Evolutionary conservation across 2,113 vertebrate genomes (phyloP), one percentile per base, ranked within the genome.

Genomic region (Terrapene triunguis): DNA sequence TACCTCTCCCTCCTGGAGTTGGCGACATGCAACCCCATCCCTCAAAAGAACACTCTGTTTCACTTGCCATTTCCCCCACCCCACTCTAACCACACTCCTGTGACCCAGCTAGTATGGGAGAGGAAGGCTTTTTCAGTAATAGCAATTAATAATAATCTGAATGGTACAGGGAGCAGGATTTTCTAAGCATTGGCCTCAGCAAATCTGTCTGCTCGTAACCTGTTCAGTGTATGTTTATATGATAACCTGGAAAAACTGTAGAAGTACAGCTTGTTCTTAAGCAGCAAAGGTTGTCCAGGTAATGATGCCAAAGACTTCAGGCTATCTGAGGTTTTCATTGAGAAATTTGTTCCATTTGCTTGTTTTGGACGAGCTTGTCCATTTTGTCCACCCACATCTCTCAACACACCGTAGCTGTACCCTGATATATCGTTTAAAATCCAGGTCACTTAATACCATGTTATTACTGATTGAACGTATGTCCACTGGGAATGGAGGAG

Each of bases 381-480:
- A 80, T 4, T 0, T 87, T 96, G 80, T 85, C 5, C 14, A 48
- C 44, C 69, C 4, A 1, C 94, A 94, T 84, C n/a, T 90, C 35
- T 84, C 93, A 90, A 79, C 9, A n/a, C 29, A 78, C 74, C 4
- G 65, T 11, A 89, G 3, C 25, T 24, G 25, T 47, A 78, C 14
- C 42, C 74, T 78, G 25, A 78, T 44, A 27, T 44, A 27, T 76
- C 42, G 5, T 44, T 53, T 89, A 82, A 93, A 95, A 95, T 24
- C 25, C 87, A 87, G 82, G 69, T 82, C 51, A 55, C 87, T 97
- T 95, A 94, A 90, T 84, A 84, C 11, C 79, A 62, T 48, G 95
- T 93, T 94, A 84, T 84, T 94, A 93, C 69, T 89, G 86, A 93
- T 90, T 91, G 24, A 94, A 87, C 47, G 38, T 93, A 89, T 88